Conservation (phyloP, 2,113 vertebrate species). For the Piaya cayana region DNA sequence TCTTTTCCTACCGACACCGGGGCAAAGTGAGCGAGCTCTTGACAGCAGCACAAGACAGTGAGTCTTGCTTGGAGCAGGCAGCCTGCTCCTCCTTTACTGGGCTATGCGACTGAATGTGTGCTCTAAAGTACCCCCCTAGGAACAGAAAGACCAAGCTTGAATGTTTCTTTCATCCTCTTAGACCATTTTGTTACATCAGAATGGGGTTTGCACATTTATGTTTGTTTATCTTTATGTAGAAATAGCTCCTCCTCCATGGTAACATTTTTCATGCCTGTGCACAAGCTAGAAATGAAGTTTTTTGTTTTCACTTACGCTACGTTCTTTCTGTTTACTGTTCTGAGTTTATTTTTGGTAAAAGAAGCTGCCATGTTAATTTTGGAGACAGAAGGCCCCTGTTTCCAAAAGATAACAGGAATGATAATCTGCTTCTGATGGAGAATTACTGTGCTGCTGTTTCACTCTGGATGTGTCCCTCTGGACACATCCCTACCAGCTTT, state of each 20-base stretch:
- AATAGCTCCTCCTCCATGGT: background rate
- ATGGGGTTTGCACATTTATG: background rate
- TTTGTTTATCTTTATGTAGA: background rate
- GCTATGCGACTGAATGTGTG: background rate
- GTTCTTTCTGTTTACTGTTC: conserved; percentile 13
- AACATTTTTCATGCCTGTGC: conserved; percentile 1
- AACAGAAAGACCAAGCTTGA: background rate
- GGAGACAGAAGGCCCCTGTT: background rate
- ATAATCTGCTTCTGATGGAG: background rate
- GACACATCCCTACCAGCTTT: background rate
- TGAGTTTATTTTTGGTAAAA: background rate
- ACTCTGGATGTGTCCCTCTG: background rate
- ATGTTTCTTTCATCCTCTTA: background rate
- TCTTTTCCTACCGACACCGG: background rate
- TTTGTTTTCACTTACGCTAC: background rate
- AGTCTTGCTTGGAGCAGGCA: background rate
- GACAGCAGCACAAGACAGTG: accelerated
- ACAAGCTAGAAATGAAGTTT: background rate
- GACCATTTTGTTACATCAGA: background rate
- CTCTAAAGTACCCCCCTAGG: background rate
- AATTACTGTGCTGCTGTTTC: background rate
- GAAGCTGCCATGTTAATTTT: background rate
- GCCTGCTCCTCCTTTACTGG: background rate
- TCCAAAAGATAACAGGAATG: background rate
- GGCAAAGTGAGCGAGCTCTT: accelerated